Conservation (phyloP, 2,113 vertebrate genomes). For the Saccopteryx bilineata region DNA sequence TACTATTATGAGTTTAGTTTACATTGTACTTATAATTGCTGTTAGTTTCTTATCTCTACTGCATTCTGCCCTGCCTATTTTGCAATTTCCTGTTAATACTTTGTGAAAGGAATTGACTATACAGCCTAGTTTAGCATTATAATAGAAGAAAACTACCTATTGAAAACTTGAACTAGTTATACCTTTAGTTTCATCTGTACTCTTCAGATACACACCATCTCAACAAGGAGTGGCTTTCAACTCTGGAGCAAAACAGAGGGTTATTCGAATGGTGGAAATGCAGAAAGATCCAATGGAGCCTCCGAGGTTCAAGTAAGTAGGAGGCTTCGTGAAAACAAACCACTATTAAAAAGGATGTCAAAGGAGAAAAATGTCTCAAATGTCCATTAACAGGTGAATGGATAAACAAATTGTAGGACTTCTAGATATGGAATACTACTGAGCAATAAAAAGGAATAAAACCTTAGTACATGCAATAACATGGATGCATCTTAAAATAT, state of each 20-base stretch:
- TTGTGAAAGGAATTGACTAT: conserved; percentile 55
- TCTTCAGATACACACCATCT: conserved; percentile 96
- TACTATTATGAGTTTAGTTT: background rate
- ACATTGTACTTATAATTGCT: conserved; percentile 54
- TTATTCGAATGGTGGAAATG: conserved; percentile 99
- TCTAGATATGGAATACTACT: conserved; percentile 1
- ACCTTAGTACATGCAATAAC: background rate
- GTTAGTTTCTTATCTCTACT: conserved; percentile 29
- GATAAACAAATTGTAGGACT: background rate
- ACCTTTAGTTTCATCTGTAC: conserved; percentile 57
- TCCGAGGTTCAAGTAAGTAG: conserved; percentile 96
- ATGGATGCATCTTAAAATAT: conserved; percentile 47
- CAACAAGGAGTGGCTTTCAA: conserved; percentile 99
- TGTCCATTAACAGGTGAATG: background rate
- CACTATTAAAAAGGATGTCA: background rate
- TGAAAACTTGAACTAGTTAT: conserved; percentile 42
- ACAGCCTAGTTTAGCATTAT: background rate
- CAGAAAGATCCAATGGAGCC: conserved; percentile 99
- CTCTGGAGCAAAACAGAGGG: conserved; percentile 98
- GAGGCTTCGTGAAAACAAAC: conserved; percentile 7
- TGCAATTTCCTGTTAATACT: conserved; percentile 22
- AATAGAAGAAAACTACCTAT: conserved; percentile 18
- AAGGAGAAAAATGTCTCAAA: background rate
- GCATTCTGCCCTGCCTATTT: conserved; percentile 15
- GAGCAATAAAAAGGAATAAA: conserved; percentile 44